Evolutionary conservation across 2,113 vertebrate species (phyloP).

Genomic region (Atherinomorus stipes): DNA sequence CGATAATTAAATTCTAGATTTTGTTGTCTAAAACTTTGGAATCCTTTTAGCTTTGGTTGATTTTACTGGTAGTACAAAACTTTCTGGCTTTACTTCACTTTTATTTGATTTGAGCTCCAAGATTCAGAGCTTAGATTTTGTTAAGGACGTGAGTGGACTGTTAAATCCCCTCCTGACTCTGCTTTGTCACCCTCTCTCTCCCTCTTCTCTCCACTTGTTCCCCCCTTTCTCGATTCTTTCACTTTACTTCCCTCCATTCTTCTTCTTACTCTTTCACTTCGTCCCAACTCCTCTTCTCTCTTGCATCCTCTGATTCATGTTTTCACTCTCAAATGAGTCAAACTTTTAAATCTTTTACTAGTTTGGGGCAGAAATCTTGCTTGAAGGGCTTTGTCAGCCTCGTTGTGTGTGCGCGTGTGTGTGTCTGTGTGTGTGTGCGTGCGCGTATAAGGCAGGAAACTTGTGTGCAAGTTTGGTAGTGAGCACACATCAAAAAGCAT

Average conservation of each 20-base stretch:
- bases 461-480: slow-evolving; percentile 5
- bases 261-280: neutral
- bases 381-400: neutral
- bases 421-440: neutral
- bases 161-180: slow-evolving; percentile 30
- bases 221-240: slow-evolving; percentile 6
- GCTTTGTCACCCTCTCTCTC: slow-evolving; percentile 18
- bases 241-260: neutral
- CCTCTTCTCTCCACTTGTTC: slow-evolving; percentile 9
- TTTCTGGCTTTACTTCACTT: slow-evolving; percentile 56
- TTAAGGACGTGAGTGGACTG: slow-evolving; percentile 50
- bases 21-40: slow-evolving; percentile 46
- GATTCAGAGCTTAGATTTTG: slow-evolving; percentile 51
- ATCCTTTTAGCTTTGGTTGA: slow-evolving; percentile 30
- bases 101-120: slow-evolving; percentile 56
- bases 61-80: slow-evolving; percentile 39
- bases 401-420: neutral
- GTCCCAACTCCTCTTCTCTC: neutral
- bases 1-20: slow-evolving; percentile 46
- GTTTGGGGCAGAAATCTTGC: neutral
- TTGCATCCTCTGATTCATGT: neutral
- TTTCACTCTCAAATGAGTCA: neutral
- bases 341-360: neutral
- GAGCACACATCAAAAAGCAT: slow-evolving; percentile 21
- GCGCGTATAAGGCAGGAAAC: neutral